phyloP scores from a whole-genome alignment of 2,888 invertebrate genomes.

The Lithophane semibrunnea region DNA sequence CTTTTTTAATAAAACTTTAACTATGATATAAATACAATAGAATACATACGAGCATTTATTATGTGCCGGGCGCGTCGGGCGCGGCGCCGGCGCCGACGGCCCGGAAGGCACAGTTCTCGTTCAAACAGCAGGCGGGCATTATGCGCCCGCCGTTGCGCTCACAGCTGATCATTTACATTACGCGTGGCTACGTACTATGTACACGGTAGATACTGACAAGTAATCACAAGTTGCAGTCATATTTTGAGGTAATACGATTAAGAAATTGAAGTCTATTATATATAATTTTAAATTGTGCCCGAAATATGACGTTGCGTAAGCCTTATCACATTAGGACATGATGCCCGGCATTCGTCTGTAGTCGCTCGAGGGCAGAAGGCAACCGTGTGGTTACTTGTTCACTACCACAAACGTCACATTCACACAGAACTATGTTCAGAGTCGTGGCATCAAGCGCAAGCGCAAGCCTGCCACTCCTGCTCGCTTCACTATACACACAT shows the following conservation, averaged over 20 bases:
- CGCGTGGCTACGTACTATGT: constrained; percentile 56
- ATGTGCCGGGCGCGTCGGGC: constrained; percentile 79
- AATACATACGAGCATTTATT: constrained; percentile 87
- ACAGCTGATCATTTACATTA: constrained; percentile 58
- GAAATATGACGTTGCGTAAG: constrained; percentile 16
- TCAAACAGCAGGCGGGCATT: constrained; percentile 59
- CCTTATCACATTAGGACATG: background rate
- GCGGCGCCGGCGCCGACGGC: constrained; percentile 62
- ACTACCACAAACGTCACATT: constrained; percentile 10
- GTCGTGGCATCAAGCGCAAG: background rate
- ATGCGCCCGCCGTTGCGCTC: constrained; percentile 63
- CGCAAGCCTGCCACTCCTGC: background rate
- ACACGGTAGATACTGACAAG: constrained; percentile 46
- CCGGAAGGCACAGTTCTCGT: constrained; percentile 86
- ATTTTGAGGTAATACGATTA: constrained; percentile 26
- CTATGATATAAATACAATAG: constrained; percentile 89
- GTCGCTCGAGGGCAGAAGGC: background rate
- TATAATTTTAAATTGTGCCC: constrained; percentile 26
- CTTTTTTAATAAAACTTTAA: constrained; percentile 88
- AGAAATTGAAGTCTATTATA: constrained; percentile 24
- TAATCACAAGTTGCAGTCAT: constrained; percentile 44
- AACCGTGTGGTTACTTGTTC: constrained; percentile 48
- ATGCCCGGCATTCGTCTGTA: background rate
- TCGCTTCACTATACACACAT: constrained; percentile 7
- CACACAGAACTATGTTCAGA: constrained; percentile 15